Evolutionary conservation across 2,113 vertebrate genomes (phyloP).

Genomic region (Ancistrus triradiatus): DNA sequence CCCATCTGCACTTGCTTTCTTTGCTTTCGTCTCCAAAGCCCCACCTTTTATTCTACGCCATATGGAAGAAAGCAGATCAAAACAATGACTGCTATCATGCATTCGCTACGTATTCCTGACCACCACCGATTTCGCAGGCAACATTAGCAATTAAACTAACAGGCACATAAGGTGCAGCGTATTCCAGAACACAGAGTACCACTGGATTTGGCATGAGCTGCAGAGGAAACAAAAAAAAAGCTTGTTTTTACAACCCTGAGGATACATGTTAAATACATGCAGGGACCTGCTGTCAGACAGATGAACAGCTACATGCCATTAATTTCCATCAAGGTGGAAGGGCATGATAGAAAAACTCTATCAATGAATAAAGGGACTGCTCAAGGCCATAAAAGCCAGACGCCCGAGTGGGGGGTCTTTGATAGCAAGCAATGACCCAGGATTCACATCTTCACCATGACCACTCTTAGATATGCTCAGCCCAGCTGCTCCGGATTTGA

Average conservation of each 20-base stretch:
- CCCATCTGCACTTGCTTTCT: conserved; percentile 42
- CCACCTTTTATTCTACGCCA: not conserved
- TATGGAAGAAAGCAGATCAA: conserved; percentile 19
- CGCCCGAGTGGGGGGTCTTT: not conserved
- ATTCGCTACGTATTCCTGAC: not conserved
- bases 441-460: conserved; percentile 13
- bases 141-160: not conserved
- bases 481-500: conserved; percentile 8
- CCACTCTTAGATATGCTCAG: conserved; percentile 19
- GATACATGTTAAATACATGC: conserved; percentile 18
- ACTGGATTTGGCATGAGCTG: not conserved
- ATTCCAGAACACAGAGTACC: not conserved
- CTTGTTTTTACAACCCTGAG: conserved; percentile 8
- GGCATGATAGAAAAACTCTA: conserved; percentile 42
- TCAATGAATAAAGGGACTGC: conserved; percentile 49
- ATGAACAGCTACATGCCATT: conserved; percentile 22
- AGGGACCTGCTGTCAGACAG: not conserved
- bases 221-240: not conserved
- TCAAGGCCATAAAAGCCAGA: conserved; percentile 30
- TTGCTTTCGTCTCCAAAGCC: not conserved
- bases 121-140: not conserved
- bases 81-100: conserved; percentile 10
- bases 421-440: conserved; percentile 27
- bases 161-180: not conserved
- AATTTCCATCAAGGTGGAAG: conserved; percentile 34